Evolutionary conservation across 2,797 vertebrate genomes (phyloP), one percentile per base, ranked within the genome.

Genomic region (Pangasius macronema): DNA sequence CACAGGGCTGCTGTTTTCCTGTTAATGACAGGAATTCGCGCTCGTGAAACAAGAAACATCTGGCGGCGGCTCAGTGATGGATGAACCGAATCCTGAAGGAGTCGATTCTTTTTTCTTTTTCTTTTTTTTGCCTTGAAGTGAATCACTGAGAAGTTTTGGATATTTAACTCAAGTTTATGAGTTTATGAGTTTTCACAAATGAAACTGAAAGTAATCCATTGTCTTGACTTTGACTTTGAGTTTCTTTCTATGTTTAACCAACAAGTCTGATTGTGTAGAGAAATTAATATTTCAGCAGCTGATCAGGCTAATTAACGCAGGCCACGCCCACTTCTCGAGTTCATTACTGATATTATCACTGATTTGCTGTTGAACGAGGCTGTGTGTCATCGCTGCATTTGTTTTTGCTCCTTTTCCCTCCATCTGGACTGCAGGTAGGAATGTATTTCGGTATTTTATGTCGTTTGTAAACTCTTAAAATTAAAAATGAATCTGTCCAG

Each of bases 31-130:
- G 73, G 80, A 85, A 83, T 77, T 79, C 79, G 63, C 92, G 89
- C 90, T 73, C 49, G 68, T 89, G 88, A 91, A 93, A 94, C 92
- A 91, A 91, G 89, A 92, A 95, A 95, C 95, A 96, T 95, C 95
- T 96, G 95, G 94, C 94, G 73, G 88, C 86, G 92, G 90, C 27
- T 33, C 92, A 93, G 83, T 76, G 77, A 85, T 61, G 81, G 67
- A 80, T 5, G n/a, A 57, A 65, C 11, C 53, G 73, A 79, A 39
- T 82, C 55, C 14, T 61, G 22, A 57, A 14, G 3, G 84, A 85
- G 63, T 63, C 39, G 84, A 85, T 13, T 85, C 84, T 70, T 72
- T 83, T 30, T 46, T 46, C 3, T 24, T 61, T 14, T 4, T 33
- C 6, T 68, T 30, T 67, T 33, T 33, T 18, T 68, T 36, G 70